phyloP scores from a whole-genome alignment of 2,888 invertebrate genomes.

The Leptothorax acervorum region DNA sequence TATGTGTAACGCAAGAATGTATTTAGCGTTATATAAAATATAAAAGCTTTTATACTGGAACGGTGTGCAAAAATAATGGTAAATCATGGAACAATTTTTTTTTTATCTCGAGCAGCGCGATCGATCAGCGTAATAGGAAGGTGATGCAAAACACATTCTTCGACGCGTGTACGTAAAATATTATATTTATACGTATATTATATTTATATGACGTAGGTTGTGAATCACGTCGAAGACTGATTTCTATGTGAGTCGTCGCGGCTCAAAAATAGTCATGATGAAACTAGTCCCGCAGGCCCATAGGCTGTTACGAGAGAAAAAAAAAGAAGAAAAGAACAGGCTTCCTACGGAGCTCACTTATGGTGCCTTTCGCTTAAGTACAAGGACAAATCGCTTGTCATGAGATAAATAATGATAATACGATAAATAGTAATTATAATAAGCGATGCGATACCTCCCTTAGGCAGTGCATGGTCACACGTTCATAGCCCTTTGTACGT shows the following conservation, averaged over 20 bases:
- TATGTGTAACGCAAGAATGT: not conserved
- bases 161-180: constrained; percentile 61
- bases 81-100: not conserved
- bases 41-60: not conserved
- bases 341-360: constrained; percentile 79
- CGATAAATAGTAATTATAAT: constrained; percentile 60
- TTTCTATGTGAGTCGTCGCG: constrained; percentile 76
- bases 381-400: constrained; percentile 74
- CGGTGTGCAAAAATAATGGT: constrained; percentile 1
- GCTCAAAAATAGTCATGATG: constrained; percentile 83
- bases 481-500: constrained; percentile 26
- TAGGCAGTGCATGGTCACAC: constrained; percentile 57
- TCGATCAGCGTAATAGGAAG: not conserved
- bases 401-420: constrained; percentile 26
- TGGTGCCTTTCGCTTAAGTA: constrained; percentile 82
- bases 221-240: constrained; percentile 83
- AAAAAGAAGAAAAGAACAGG: constrained; percentile 61
- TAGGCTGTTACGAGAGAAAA: constrained; percentile 69
- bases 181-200: constrained; percentile 53
- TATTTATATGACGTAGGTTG: constrained; percentile 77
- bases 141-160: constrained; percentile 20
- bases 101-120: not conserved
- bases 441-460: constrained; percentile 48
- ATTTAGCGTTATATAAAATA: not conserved
- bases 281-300: constrained; percentile 83